These are phyloP conservation scores for Erethizon dorsatum DNA, from an alignment of 2,797 vertebrate genomes.

Conservation along the genomic window DNA sequence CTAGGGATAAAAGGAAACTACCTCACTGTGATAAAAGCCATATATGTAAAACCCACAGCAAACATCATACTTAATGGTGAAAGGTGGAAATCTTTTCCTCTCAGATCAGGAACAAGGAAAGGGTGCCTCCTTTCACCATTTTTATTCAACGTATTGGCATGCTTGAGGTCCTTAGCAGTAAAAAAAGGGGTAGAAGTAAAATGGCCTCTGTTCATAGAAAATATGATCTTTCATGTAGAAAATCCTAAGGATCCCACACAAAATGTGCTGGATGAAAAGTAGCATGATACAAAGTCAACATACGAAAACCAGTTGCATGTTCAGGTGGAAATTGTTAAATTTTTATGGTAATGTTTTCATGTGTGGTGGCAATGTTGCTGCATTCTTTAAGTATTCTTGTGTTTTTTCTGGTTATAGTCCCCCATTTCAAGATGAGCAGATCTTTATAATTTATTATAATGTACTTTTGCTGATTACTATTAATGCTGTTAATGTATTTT, in stretches of 20 bases:
- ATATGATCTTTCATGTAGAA: constrained; percentile 5
- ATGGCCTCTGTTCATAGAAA: background rate
- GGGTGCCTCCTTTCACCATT: background rate
- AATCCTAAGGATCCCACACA: background rate
- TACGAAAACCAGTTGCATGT: background rate
- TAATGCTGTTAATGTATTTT: no score
- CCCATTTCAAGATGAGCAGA: no score
- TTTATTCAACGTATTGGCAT: background rate
- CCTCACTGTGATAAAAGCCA: background rate
- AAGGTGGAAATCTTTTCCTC: background rate
- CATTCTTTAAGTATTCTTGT: no score
- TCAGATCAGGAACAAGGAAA: background rate
- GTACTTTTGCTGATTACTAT: no score
- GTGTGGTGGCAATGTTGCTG: no score
- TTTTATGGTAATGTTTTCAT: no score
- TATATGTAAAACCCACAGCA: background rate
- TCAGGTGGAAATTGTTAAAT: no score
- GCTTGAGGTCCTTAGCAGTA: background rate
- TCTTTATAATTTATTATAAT: no score
- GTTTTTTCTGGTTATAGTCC: no score
- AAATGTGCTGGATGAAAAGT: background rate
- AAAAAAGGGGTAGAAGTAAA: background rate
- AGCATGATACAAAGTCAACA: background rate
- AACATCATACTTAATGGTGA: background rate
- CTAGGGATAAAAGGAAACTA: background rate